Evolutionary conservation across 1,140 invertebrate genomes (phyloP).

Genomic region (Sarcophaga peregrina): DNA sequence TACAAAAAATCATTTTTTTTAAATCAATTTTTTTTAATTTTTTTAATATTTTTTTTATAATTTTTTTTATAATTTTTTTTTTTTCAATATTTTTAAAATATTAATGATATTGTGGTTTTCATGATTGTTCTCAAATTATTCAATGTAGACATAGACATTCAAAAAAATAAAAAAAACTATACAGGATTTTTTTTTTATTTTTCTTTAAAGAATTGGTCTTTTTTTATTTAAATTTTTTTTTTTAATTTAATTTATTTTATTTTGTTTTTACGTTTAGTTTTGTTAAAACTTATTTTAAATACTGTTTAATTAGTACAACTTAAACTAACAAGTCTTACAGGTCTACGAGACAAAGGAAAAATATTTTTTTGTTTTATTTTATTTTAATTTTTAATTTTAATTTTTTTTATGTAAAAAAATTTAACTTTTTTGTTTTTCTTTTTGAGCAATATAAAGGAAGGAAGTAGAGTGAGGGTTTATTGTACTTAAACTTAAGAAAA

Average conservation of each 20-base stretch:
- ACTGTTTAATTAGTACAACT: constrained; percentile 40
- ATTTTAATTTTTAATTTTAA: neutral
- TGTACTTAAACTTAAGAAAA: constrained; percentile 14
- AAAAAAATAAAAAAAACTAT: constrained; percentile 5
- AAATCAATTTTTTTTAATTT: neutral
- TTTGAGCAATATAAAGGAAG: no score
- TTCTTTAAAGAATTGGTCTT: neutral
- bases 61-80: neutral
- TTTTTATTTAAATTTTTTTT: constrained; percentile 21
- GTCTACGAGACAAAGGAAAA: neutral
- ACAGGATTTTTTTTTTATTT: neutral
- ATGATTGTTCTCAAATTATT: neutral
- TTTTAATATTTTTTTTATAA: neutral
- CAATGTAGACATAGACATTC: no score
- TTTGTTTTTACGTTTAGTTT: neutral
- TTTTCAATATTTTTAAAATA: constrained; percentile 39
- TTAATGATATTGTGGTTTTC: constrained; percentile 28
- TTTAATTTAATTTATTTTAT: no score
- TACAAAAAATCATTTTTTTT: neutral
- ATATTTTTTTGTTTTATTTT: no score
- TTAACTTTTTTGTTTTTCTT: neutral
- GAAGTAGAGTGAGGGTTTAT: neutral
- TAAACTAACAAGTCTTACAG: constrained; percentile 28
- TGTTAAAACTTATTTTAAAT: constrained; percentile 40
- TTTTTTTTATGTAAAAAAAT: neutral